Evolutionary conservation across 2,888 invertebrate species (phyloP).

Genomic region (Thalpophila matura): DNA sequence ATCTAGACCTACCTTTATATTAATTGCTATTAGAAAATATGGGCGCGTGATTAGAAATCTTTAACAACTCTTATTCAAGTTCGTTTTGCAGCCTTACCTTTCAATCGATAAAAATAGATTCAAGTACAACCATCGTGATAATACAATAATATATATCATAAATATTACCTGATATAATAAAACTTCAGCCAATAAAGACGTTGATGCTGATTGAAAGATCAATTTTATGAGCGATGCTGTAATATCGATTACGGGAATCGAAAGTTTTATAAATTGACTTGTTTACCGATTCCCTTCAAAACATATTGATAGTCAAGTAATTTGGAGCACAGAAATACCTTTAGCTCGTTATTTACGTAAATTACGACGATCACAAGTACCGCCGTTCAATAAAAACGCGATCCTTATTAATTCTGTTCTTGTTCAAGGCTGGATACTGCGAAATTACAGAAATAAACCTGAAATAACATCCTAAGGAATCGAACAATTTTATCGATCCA

Average conservation of each 20-base stretch:
- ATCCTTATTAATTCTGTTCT: conserved; percentile 28
- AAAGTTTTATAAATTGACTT: background rate
- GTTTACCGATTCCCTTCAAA: conserved; percentile 5
- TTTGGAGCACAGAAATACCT: conserved; percentile 11
- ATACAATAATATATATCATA: conserved; percentile 21
- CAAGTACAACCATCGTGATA: conserved; percentile 15
- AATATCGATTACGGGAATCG: conserved; percentile 3
- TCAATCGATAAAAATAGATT: conserved; percentile 35
- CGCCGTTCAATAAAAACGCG: conserved; percentile 24
- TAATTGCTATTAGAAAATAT: conserved; percentile 39
- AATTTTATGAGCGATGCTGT: conserved; percentile 10
- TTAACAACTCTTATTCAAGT: conserved; percentile 45
- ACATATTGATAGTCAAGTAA: conserved; percentile 20
- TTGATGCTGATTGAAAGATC: conserved; percentile 3
- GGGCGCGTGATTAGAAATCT: conserved; percentile 46
- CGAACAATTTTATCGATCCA: conserved; percentile 7
- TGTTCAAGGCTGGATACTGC: conserved; percentile 19
- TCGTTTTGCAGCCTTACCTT: conserved; percentile 33
- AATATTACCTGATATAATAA: conserved; percentile 9
- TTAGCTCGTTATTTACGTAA: conserved; percentile 16
- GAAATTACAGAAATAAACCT: conserved; percentile 28
- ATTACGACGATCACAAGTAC: conserved; percentile 10
- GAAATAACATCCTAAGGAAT: conserved; percentile 30
- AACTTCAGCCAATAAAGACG: background rate
- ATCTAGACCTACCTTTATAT: conserved; percentile 6